A percentile compares a stretch with the other conserved stretches of the same genome.
Evolutionary conservation across 2,888 invertebrate genomes (phyloP).

Genomic region (Anthrax anthrax): DNA sequence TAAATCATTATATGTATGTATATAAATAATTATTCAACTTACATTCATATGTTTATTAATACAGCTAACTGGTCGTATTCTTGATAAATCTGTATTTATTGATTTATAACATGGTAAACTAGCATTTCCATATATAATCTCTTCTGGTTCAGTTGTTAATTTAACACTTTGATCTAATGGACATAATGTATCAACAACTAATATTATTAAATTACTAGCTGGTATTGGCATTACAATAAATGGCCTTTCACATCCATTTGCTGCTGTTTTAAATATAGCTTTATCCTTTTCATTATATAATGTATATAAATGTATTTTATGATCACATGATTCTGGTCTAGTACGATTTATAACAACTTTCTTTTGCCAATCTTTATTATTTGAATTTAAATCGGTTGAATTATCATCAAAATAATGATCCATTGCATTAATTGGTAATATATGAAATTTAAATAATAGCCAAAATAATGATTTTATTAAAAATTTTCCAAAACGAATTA

Average conservation of each 20-base stretch:
- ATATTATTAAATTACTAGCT: conserved; percentile 60
- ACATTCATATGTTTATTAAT: conserved; percentile 64
- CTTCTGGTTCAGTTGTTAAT: conserved; percentile 31
- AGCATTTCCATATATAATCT: conserved; percentile 32
- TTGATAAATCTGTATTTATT: conserved; percentile 42
- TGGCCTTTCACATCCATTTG: conserved; percentile 38
- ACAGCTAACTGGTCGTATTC: conserved; percentile 58
- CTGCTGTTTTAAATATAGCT: conserved; percentile 36
- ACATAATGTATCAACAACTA: conserved; percentile 58
- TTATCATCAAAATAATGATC: conserved; percentile 39
- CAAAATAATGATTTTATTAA: conserved; percentile 41
- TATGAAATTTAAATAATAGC: conserved; percentile 41
- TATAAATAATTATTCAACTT: conserved; percentile 33
- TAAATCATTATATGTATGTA: background rate
- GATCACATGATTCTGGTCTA: conserved; percentile 71
- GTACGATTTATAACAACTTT: conserved; percentile 59
- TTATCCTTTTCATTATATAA: conserved; percentile 39
- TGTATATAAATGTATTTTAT: conserved; percentile 46
- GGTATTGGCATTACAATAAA: conserved; percentile 62
- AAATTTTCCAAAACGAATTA: conserved; percentile 44
- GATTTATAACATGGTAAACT: conserved; percentile 43
- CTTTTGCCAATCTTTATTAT: conserved; percentile 46
- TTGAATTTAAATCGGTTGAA: conserved; percentile 30
- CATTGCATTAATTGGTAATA: conserved; percentile 37
- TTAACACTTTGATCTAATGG: conserved; percentile 37